Base-by-base conservation (phyloP, 30 jellyfish, hydroid and myxozoan genomes). In the Pelagia noctiluca region DNA sequence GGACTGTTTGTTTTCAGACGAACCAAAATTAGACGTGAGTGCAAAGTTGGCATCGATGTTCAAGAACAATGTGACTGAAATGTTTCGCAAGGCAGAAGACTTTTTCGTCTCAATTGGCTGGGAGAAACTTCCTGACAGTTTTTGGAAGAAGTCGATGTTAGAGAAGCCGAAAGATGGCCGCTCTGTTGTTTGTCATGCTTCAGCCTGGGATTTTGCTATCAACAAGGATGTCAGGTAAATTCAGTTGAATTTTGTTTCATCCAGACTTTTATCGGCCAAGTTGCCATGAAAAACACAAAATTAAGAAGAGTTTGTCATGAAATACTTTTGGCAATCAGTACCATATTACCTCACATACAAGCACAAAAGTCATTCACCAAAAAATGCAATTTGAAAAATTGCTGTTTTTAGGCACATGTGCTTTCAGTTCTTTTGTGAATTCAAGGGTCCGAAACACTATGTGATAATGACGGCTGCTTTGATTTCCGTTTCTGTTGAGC, bases 131-230 rank as follows among this genome's bases (percentile, higher is more conserved):
- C 97, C 97, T 1, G 67, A 16, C 18, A 47, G 87, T 22, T 89
- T 89, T 49, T 89, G 97, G 97, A 83, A 48, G 23, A 89, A 89
- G 33, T 81, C 97, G 32, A 42, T 89, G 87, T 47, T 89, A 26
- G 88, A 70, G 19, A 68, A 71, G 34, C 97, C 97, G 11, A 61
- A 76, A n/a, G 93, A 78, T 34, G 89, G 89, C 18, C 65, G 97
- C 30, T 32, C 62, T 1, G 97, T 75, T 24, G 78, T 35, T 18
- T 89, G 97, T 36, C 95, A 82, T 73, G 97, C 97, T n/a, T 90
- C 97, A 1, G 97, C 97, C 16, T 90, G 97, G 97, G 96, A 90
- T 75, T 90, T 90, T 67, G 63, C 69, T n/a, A 53, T 81, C 42
- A 52, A 76, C 49, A 49, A 74, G 75, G 97, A 89, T 76, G 97